These are phyloP conservation scores for Drosophila pseudoananassae DNA, from an alignment of 1,140 invertebrate species.

Conservation along the genomic window DNA sequence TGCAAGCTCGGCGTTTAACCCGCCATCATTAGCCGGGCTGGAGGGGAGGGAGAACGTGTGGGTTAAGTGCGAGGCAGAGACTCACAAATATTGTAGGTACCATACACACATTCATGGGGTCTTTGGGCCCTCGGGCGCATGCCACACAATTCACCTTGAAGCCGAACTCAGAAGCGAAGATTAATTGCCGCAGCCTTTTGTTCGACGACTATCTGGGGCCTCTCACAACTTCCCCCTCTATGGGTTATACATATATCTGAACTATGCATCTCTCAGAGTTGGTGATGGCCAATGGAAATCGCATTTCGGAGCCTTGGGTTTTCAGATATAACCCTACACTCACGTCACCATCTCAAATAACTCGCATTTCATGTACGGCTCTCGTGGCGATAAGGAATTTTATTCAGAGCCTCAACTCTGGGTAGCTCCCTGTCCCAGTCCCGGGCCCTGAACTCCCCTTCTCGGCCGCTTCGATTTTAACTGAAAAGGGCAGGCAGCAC, in stretches of 20 bases:
- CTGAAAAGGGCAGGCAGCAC: slow-evolving; percentile 62
- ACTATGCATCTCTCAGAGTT: slow-evolving; percentile 28
- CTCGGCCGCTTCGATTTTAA: background rate
- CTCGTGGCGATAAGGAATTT: slow-evolving; percentile 73
- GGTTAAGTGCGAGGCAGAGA: slow-evolving; percentile 20
- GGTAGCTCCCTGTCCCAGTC: slow-evolving; percentile 8
- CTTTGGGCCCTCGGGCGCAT: slow-evolving; percentile 69
- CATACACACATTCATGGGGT: slow-evolving; percentile 8
- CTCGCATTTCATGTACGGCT: slow-evolving; percentile 18
- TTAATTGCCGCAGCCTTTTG: slow-evolving; percentile 80
- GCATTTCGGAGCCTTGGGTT: background rate
- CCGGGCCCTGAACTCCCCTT: slow-evolving; percentile 7
- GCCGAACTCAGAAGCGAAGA: slow-evolving; percentile 80
- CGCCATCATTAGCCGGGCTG: slow-evolving; percentile 44
- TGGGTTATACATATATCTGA: slow-evolving; percentile 47
- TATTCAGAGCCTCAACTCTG: slow-evolving; percentile 52
- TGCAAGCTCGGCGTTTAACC: slow-evolving; percentile 60
- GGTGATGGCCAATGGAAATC: slow-evolving; percentile 7
- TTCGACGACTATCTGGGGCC: slow-evolving; percentile 51
- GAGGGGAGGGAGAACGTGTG: slow-evolving; percentile 6
- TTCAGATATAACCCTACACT: background rate
- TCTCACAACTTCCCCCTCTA: slow-evolving; percentile 21
- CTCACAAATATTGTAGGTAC: slow-evolving; percentile 1
- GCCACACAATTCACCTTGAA: slow-evolving; percentile 80
- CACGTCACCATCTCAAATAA: slow-evolving; percentile 18